Evolutionary conservation across 2,113 vertebrate genomes (phyloP).

Genomic region (Orthonyx spaldingii): DNA sequence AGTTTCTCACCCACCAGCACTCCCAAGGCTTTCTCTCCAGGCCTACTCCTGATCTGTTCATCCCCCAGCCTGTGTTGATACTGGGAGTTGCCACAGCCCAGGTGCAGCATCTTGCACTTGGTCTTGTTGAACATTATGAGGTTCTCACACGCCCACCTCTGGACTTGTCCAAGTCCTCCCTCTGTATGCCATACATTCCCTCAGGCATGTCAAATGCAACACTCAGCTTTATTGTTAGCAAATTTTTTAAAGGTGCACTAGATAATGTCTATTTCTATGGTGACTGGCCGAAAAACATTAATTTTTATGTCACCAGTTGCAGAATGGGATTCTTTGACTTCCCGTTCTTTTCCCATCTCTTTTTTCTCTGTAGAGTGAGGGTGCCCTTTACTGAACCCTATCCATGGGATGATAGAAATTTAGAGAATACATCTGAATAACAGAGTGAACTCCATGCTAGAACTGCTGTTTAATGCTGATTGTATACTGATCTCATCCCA

Average conservation of each 20-base stretch:
- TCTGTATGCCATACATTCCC: not conserved
- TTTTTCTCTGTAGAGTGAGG: not conserved
- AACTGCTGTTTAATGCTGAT: not conserved
- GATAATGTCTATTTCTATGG: not conserved
- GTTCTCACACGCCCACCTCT: not conserved
- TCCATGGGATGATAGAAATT: not conserved
- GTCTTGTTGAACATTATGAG: not conserved
- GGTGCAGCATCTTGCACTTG: not conserved
- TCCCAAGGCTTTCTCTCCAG: fast-evolving
- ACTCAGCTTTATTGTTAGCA: not conserved
- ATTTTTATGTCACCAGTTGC: not conserved
- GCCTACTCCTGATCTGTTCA: not conserved
- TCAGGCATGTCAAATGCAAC: not conserved
- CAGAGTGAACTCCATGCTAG: not conserved
- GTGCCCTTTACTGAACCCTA: not conserved
- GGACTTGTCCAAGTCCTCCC: not conserved
- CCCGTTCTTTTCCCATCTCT: not conserved
- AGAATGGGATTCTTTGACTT: not conserved
- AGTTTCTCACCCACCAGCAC: not conserved
- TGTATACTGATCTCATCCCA: not conserved
- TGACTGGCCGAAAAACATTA: not conserved
- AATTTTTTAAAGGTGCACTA: not conserved
- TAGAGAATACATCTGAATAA: not conserved
- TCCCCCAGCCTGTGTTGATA: not conserved
- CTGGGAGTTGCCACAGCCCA: fast-evolving